Conservation (phyloP, 2,888 invertebrate species). For the Eurytoma adleriae region DNA sequence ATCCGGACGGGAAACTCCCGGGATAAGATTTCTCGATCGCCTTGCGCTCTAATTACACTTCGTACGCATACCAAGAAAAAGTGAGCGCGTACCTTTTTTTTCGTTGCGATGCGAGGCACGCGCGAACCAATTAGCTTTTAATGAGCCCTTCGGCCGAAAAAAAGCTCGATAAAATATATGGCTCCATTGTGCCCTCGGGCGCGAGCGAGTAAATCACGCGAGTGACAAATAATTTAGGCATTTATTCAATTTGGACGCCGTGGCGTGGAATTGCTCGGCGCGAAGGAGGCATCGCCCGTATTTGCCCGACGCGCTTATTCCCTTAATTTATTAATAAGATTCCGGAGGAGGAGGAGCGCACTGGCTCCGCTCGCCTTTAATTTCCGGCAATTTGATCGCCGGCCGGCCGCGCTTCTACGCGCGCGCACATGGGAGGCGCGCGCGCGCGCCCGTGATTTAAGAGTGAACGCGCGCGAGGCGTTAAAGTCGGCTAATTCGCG, state of each 20-base stretch:
- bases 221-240: too few species aligned
- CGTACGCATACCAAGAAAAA: background rate
- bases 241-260: background rate
- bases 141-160: slow-evolving; percentile 15
- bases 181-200: slow-evolving; percentile 5
- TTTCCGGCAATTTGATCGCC: slow-evolving; percentile 61
- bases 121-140: slow-evolving; percentile 2
- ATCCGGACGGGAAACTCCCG: background rate
- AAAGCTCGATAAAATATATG: background rate
- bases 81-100: background rate
- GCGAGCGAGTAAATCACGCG: slow-evolving; percentile 20
- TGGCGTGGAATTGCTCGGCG: background rate
- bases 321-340: slow-evolving; percentile 67
- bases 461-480: slow-evolving; percentile 21
- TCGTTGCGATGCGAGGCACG: background rate
- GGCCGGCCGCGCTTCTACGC: slow-evolving; percentile 42
- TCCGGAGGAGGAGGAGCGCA: slow-evolving; percentile 58
- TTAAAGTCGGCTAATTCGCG: slow-evolving; percentile 50
- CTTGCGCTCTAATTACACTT: background rate
- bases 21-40: slow-evolving; percentile 12
- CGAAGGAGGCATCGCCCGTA: background rate
- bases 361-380: slow-evolving; percentile 56
- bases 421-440: slow-evolving; percentile 9
- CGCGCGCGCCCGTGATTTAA: slow-evolving; percentile 37
- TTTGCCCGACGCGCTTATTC: slow-evolving; percentile 39